Conservation (phyloP, 2,113 vertebrate genomes). For the Tetrax tetrax region DNA sequence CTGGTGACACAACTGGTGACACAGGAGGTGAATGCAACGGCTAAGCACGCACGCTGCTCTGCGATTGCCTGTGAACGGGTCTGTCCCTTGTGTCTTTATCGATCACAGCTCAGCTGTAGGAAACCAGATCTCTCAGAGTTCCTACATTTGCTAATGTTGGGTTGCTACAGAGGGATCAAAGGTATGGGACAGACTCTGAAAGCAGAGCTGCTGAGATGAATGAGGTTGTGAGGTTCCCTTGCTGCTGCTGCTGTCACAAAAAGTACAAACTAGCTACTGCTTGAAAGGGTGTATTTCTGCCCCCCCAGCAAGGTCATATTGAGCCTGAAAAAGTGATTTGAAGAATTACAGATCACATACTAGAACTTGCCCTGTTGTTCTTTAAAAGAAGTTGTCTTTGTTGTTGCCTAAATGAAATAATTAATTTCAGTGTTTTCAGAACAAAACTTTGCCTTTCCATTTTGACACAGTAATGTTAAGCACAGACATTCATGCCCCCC, state of each 20-base stretch:
- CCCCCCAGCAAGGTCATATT: accelerated
- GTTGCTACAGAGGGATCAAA: not conserved
- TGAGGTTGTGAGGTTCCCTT: not conserved
- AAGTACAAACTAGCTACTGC: not conserved
- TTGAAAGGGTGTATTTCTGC: not conserved
- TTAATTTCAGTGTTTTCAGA: not conserved
- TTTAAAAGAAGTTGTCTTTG: not conserved
- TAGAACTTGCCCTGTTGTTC: not conserved
- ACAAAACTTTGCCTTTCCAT: not conserved
- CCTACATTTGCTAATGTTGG: not conserved
- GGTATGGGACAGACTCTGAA: not conserved
- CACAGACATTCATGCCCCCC: not conserved
- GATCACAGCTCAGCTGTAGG: not conserved
- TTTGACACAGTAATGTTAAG: not conserved
- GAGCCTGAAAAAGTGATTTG: not conserved
- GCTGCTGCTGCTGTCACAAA: not conserved
- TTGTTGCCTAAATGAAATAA: not conserved
- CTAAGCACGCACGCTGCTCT: accelerated
- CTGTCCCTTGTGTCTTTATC: not conserved
- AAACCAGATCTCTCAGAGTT: not conserved
- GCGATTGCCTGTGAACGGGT: accelerated
- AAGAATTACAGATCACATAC: not conserved
- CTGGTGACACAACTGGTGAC: not conserved
- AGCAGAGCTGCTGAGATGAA: not conserved
- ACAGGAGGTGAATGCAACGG: not conserved